Base-by-base conservation (phyloP, 2,113 vertebrate genomes). In the Spheniscus mendiculus region DNA sequence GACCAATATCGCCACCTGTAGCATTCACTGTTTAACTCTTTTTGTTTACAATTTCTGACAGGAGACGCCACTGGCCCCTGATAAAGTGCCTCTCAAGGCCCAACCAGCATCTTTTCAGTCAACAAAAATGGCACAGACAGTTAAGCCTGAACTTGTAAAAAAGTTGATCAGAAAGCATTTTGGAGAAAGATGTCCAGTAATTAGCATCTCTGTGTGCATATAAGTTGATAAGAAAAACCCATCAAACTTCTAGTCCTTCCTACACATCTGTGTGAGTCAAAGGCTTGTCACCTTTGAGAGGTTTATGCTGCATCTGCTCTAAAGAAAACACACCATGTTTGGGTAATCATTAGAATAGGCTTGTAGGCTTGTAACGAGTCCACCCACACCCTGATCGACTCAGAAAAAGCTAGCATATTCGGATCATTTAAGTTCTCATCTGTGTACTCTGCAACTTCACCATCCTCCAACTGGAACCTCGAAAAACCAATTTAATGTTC, bases 251-350 rank as follows among this genome's bases (percentile, higher is more conserved):
- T 58, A 83, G 58, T 55, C 55, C 87, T 84, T 83, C 93, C 81
- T 82, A 83, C 66, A 88, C 63, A 86, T 63, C 84, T 81, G 71
- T 71, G 72, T 95, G 91, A 95, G 63, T 95, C 85, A 90, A 96
- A 96, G 56, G 50, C 49, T 93, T 65, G 61, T 84, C 90, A 95
- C 96, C 93, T 97, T 82, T 78, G 83, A 74, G 83, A 91, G 53
- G 49, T 84, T 95, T 94, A 61, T 47, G 32, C 91, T 87, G 80
- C 82, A 95, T 91, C 77, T 67, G 44, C 81, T 86, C 82, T 73
- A 52, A 82, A 85, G 93, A 96, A 91, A 96, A 96, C 63, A 95
- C 63, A 63, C 93, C 45, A 82, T 95, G 59, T 97, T 96, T 96
- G 92, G 95, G 92, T 95, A 97, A 94, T 82, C 74, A 91, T 72